Base-by-base conservation (phyloP, 2,113 vertebrate species). In the Opisthocomus hoazin region DNA sequence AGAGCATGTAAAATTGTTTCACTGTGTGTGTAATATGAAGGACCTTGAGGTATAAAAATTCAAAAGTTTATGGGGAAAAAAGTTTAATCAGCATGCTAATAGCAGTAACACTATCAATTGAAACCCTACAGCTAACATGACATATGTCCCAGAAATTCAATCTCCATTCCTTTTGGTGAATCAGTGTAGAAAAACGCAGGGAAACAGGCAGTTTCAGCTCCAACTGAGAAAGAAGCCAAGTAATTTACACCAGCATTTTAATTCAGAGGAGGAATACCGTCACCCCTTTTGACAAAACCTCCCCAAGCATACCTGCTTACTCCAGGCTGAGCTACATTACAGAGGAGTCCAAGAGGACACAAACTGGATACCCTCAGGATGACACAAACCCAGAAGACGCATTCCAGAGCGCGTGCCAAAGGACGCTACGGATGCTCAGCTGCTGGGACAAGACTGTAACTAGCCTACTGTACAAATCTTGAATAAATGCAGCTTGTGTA, bases 1-100 rank as follows among this genome's bases (percentile, higher is more conserved):
- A 61, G 71, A 48, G 50, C 70, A 84, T 74, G 34, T 77, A 48
- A 86, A 81, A 82, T 15, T 84, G 46, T 74, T 91, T 73, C 46
- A 68, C 6, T 76, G 54, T 60, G 50, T 86, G 54, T 93, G 45
- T 73, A 80, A 73, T 81, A 69, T 17, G n/a, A 90, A 91, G 65
- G 37, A 69, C 46, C 37, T 56, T 20, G 36, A 88, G 68, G 53
- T 39, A 92, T 32, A 92, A 87, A 56, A 94, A 87, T 50, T 69
- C 64, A 27, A 16, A 84, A 68, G 74, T 80, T 94, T 88, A 94
- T 32, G 21, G 39, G 53, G 34, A 13, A 82, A 89, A 69, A 68
- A 43, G 53, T 57, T 92, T 68, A 46, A 89, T 96, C 71, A 87
- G 89, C 86, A 95, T 73, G 57, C n/a, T 90, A 87, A 90, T 37